Evolutionary conservation across 1,140 invertebrate species (phyloP), one percentile per base, ranked within the genome.

Genomic region (Platyscapa corneri): DNA sequence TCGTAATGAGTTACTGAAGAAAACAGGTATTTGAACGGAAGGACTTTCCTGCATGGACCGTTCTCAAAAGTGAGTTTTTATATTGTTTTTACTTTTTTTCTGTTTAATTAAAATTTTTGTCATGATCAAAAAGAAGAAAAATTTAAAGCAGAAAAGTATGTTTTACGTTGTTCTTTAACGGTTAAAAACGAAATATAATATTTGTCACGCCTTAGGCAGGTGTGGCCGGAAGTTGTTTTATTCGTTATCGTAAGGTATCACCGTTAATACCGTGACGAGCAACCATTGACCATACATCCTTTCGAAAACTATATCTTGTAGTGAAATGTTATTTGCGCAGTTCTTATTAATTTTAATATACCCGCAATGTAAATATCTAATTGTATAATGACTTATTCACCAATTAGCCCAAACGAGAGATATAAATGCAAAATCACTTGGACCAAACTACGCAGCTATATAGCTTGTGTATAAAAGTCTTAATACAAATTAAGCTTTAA

Each of bases 1-100:
- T 88, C n/a, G 89, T 87, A 86, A 91, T 91, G 90, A 87, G 87
- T 88, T 85, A 89, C 85, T 91, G 90, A 91, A 87, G 20, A 49
- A 39, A 49, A 27, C 70, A 83, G 39, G 53, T 60, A 86, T 53
- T 78, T 83, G 76, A 87, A 56, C 27, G 64, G 65, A 42, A 72
- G 75, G 34, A 53, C 39, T 79, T 86, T 85, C 88, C 87, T 91
- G 87, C 86, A 89, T 90, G 89, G 89, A 91, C 88, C 88, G 86
- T 89, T 90, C 88, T 60, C 86, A 89, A 86, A 82, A 89, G 91
- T 91, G 77, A 91, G 90, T 90, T 78, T 42, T 72, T 49, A 64
- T 75, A 82, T 34, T 27, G 1, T 85, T 30, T 84, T 83, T 83
- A 46, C 60, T 72, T 14, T 82, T 83, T 53, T 18, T 53, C 18